phyloP scores from a whole-genome alignment of 2,113 vertebrate species.

The Bambusicola thoracicus region DNA sequence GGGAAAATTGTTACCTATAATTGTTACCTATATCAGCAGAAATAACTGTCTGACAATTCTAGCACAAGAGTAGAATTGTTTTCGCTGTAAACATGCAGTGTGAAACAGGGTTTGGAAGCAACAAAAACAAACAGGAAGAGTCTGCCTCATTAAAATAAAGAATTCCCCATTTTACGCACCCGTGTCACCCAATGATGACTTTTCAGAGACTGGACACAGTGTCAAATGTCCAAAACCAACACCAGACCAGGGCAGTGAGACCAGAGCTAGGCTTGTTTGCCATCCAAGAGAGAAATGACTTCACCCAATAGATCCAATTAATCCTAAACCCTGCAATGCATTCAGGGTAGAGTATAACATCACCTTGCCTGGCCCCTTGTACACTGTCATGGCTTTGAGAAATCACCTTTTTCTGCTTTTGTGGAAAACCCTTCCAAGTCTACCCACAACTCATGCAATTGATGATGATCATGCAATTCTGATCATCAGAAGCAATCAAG shows the following conservation, averaged over 20 bases:
- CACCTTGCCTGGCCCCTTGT: not conserved
- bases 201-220: not conserved
- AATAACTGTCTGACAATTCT: not conserved
- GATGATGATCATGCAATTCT: rapidly evolving
- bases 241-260: rapidly evolving
- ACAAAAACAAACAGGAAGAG: not conserved
- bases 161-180: not conserved
- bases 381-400: not conserved
- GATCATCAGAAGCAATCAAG: not conserved
- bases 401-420: not conserved
- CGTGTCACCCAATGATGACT: not conserved
- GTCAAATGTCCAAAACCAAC: not conserved
- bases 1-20: not conserved
- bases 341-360: not conserved
- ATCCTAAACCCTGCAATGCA: not conserved
- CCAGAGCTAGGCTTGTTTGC: not conserved
- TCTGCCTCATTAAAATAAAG: not conserved
- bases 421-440: not conserved
- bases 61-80: not conserved
- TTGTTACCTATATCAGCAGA: not conserved
- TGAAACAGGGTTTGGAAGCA: not conserved
- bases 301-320: rapidly evolving
- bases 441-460: not conserved
- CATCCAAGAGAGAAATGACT: not conserved
- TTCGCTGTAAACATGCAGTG: not conserved